phyloP scores from a whole-genome alignment of 1,140 invertebrate genomes.

The Cyclina sinensis region DNA sequence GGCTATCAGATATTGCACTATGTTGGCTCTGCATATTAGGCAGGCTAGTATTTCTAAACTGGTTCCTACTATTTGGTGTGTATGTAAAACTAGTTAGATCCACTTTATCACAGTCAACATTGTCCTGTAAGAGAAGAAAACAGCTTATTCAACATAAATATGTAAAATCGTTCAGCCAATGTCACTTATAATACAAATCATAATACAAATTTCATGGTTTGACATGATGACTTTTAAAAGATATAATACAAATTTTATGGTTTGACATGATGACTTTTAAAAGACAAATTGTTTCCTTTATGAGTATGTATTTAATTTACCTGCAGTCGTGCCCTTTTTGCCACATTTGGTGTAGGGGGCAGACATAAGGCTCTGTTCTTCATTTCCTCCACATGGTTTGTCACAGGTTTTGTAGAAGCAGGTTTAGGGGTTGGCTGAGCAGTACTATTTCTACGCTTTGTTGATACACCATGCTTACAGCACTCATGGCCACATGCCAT shows the following conservation, averaged over 20 bases:
- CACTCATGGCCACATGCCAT: conserved; percentile 79
- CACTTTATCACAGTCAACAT: background rate
- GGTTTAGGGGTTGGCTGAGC: background rate
- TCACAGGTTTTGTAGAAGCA: background rate
- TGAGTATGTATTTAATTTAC: too few relatives aligned
- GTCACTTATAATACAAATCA: too few relatives aligned
- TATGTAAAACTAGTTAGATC: conserved; percentile 23
- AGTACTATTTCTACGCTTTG: conserved; percentile 19
- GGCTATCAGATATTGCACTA: background rate
- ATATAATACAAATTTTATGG: too few relatives aligned
- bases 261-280: too few relatives aligned
- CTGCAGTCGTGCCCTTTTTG: background rate
- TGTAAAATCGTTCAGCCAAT: too few relatives aligned
- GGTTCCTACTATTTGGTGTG: background rate
- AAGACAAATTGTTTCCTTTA: too few relatives aligned
- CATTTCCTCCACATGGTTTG: conserved; percentile 66
- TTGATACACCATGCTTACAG: conserved; percentile 74
- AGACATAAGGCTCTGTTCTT: conserved; percentile 64
- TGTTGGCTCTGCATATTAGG: background rate
- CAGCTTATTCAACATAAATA: too few relatives aligned
- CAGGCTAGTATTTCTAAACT: background rate
- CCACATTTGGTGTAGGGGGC: conserved; percentile 61
- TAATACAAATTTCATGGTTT: too few relatives aligned
- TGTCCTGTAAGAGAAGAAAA: background rate
- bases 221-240: too few relatives aligned